Evolutionary conservation across 1,140 invertebrate species (phyloP).

Genomic region (Cydia splendana): DNA sequence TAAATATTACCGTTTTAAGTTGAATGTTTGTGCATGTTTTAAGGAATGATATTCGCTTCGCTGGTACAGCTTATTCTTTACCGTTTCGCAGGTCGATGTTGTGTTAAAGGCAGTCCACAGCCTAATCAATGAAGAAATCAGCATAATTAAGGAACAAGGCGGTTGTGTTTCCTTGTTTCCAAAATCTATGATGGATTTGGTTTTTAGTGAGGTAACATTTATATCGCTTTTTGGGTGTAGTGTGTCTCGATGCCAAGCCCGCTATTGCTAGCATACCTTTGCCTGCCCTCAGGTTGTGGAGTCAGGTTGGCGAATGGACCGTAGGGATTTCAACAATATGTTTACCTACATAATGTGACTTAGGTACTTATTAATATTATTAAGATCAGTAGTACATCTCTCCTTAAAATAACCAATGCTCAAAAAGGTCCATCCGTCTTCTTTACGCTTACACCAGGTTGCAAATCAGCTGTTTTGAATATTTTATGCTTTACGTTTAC

Average conservation of each 20-base stretch:
- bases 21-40: too few relatives aligned
- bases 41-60: neutral
- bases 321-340: neutral
- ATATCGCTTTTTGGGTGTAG: slow-evolving; percentile 5
- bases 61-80: neutral
- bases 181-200: slow-evolving; percentile 68
- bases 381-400: neutral
- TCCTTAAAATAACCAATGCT: neutral
- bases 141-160: slow-evolving; percentile 53
- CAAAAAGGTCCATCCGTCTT: too few relatives aligned
- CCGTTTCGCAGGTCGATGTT: slow-evolving; percentile 55
- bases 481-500: neutral
- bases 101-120: slow-evolving; percentile 57
- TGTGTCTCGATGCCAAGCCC: neutral
- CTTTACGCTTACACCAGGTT: too few relatives aligned
- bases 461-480: too few relatives aligned
- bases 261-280: neutral
- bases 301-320: neutral
- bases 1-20: too few relatives aligned
- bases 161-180: slow-evolving; percentile 63
- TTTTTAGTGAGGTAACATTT: slow-evolving; percentile 65
- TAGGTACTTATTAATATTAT: neutral
- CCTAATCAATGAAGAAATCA: slow-evolving; percentile 60
- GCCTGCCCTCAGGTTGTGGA: neutral
- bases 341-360: too few relatives aligned